These are phyloP conservation scores for Tursiops truncatus DNA, from an alignment of 2,113 vertebrate genomes.

Conservation along the genomic window DNA sequence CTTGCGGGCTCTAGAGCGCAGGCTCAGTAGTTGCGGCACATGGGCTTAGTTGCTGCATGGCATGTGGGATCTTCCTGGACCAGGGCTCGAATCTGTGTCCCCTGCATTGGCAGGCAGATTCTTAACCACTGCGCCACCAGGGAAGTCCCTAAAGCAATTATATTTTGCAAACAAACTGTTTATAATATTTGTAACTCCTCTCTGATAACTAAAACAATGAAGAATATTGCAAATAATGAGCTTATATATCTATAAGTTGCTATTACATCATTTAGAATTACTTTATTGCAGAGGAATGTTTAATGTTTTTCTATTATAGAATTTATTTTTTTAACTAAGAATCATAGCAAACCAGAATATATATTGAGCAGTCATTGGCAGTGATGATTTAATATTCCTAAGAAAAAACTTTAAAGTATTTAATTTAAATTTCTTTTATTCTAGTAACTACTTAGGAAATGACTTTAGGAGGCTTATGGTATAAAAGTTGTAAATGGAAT, in stretches of 20 bases:
- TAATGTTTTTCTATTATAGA: neutral
- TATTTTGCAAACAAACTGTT: neutral
- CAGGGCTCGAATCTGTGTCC: too few species aligned
- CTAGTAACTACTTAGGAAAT: conserved; percentile 30
- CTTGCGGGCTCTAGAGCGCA: too few species aligned
- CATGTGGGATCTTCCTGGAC: too few species aligned
- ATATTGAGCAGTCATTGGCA: neutral
- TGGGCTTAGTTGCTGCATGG: too few species aligned
- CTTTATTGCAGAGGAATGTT: conserved; percentile 25
- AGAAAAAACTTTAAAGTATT: conserved; percentile 39
- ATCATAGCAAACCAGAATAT: neutral
- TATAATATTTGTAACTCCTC: conserved; percentile 1
- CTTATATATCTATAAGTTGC: neutral
- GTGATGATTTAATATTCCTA: conserved; percentile 24
- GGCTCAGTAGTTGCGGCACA: too few species aligned
- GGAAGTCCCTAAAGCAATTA: neutral
- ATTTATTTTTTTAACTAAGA: conserved; percentile 45
- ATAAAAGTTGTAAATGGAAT: conserved; percentile 49
- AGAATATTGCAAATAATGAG: neutral
- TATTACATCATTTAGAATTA: conserved; percentile 5
- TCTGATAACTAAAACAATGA: conserved; percentile 12
- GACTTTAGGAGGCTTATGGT: conserved; percentile 4
- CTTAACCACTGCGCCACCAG: too few species aligned
- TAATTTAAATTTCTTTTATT: conserved; percentile 65
- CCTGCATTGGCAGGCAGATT: too few species aligned